Evolutionary conservation across 2,797 vertebrate species (phyloP), one percentile per base, ranked within the genome.

Genomic region (Smutsia gigantea): DNA sequence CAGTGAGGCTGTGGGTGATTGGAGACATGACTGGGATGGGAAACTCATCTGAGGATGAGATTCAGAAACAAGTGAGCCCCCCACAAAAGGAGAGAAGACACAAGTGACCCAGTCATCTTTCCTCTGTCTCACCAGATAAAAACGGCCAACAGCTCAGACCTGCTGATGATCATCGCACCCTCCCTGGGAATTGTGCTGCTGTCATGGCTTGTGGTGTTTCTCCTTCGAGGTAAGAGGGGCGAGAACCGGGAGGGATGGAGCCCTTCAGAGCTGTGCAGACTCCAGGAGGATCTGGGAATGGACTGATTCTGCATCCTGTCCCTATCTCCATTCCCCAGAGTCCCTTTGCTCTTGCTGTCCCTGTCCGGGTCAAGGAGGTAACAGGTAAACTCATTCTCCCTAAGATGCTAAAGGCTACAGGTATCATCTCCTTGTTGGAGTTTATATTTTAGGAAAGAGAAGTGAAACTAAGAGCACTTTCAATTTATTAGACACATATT

Each of bases 191-290:
- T 97, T 3, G n/a, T 93, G 69, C 59, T 97, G n/a, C 19, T 95
- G 37, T 61, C 29, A 0, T 2, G 90, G 59, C 81, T 95, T 3
- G 6, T 92, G 34, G 90, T 1, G 0, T 61, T 97, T 92, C 15
- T 96, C 21, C 57, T 97, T 37, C 83, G 78, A 97, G 97, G 97
- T 98, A 96, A 96, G 95, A n/a, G 46, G 71, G 42, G 3, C 4
- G 46, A 7, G 72, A 49, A 17, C 14, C 8, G 6, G 34, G 46
- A n/a, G 5, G 7, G 23, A 17, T 5, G 42, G 64, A 49, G 27
- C 17, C 31, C 29, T 11, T 46, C 19, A 37, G 57, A 51, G 55
- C 3, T 10, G 3, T 12, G 3, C 53, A 7, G 29, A 34, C 75
- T 49, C 25, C 49, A 17, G n/a, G 51, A n/a, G n/a, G 39, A 29